Evolutionary conservation across 37 sponge, comb jelly and placozoan genomes (phyloP), one percentile per base, ranked within the genome.

Genomic region (Bolinopsis microptera): DNA sequence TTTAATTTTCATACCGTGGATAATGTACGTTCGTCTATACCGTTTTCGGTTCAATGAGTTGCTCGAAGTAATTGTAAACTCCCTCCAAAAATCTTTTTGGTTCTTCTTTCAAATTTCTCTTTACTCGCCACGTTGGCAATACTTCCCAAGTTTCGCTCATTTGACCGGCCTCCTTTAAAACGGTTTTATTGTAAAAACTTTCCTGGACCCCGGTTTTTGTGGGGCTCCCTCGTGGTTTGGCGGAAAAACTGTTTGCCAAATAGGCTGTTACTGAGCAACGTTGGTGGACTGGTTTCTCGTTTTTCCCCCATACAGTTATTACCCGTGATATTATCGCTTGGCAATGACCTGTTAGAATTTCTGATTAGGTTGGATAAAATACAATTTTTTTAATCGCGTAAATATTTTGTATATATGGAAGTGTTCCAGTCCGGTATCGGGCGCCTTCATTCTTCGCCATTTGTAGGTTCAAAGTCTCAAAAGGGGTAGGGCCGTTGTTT

Each of bases 211-310:
- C 90, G 1, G 90, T 86, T 3, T 39, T 86, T n/a, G n/a, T n/a
- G n/a, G n/a, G 21, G 90, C 90, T 3, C 90, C 90, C 41, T 41
- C 90, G 61, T 86, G 90, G 36, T n/a, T n/a, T n/a, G n/a, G n/a
- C n/a, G n/a, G n/a, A n/a, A n/a, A n/a, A n/a, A n/a, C n/a, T n/a
- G n/a, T n/a, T 86, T 86, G 3, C 36, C 26, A 21, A 86, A 40
- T 28, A 48, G 38, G 0, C 38, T 48, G 2, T 25, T 86, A 23
- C 22, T 48, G 38, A 16, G 90, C 90, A 13, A 26, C 30, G 61
- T n/a, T 86, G 61, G 48, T 86, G 61, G 24, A 86, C 35, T 3
- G 90, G 90, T 39, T n/a, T n/a, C n/a, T n/a, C n/a, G n/a, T 39
- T 26, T 40, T 86, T 86, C 3, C 90, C 90, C 90, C 90, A 86